Base-by-base conservation (phyloP, 2,888 invertebrate species). In the Archips crataeganus region DNA sequence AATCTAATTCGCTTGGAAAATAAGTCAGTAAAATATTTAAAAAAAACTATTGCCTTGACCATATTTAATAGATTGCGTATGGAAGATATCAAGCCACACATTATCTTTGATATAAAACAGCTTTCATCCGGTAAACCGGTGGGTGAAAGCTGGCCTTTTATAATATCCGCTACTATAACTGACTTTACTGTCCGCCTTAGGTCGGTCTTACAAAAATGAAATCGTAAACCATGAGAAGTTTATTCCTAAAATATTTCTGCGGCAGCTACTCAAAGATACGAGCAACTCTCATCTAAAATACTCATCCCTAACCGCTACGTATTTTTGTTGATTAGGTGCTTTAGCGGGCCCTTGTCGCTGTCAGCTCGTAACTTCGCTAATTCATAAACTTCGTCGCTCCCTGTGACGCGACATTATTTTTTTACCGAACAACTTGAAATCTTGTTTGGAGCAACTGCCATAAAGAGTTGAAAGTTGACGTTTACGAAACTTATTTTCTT, bases 281-380 rank as follows among this genome's bases (percentile, higher is more conserved):
- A 57, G 32, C 11, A 11, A 32, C 57, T 57, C 57, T 57, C 51
- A 54, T 57, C 32, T 63, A 42, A 32, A 63, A 32, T 34, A 47
- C 10, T 32, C 51, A 36, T 49, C 54, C 32, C 36, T 23, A n/a
- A 34, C 49, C 62, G 36, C 61, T 11, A 36, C 32, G 45, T 70
- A 64, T 64, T 64, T 64, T 57, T 36, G 54, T 59, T 70, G 70
- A 57, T 64, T 45, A 64, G 64, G 63, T 67, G 64, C 51, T 62
- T 49, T 34, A 62, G 47, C 70, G 54, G 62, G 51, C 61, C 61
- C 62, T 62, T 71, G 74, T 71, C 69, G 15, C 63, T 59, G 45
- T 54, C 63, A 42, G 66, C 62, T 70, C 54, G 70, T 66, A 75
- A 75, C 70, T 71, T 63, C 34, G 59, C 66, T 75, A 71, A 75